Evolutionary conservation across 1,140 invertebrate species (phyloP), one percentile per base, ranked within the genome.

Genomic region (Bradynema listronoti): DNA sequence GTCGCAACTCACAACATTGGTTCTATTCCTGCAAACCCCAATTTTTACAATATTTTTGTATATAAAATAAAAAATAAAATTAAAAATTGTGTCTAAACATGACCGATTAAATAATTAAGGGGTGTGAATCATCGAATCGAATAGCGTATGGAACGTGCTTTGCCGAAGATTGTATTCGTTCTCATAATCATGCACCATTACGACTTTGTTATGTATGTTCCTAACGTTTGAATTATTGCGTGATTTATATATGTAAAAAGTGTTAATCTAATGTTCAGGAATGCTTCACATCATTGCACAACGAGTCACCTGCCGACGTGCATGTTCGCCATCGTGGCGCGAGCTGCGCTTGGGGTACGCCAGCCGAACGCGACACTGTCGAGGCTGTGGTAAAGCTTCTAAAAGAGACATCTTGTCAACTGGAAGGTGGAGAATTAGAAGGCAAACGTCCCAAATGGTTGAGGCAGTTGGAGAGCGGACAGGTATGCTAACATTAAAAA

Each of bases 101-200:
- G n/a, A n/a, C n/a, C n/a, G n/a, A n/a, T n/a, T n/a, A n/a, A 7
- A 7, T 29, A 43, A 52, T 82, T 29, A 75, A 92, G 88, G 94
- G 91, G 75, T 98, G 94, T 79, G 84, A 89, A 54, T 88, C 88
- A 0, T 84, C 84, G 7, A 89, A 94, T 61, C 94, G 94, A 79
- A 86, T 88, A n/a, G 91, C 92, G 1, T 86, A 91, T 51, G 90
- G 88, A 16, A 91, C 94, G 29, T 99, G 94, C 77, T 98, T 97
- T 80, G 90, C 90, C 9, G 87, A 87, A 39, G 92, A 96, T 80
- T 99, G 94, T 80, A 89, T 90, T 14, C 90, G 87, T 78, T 91
- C 89, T 70, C 97, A 98, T 80, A 87, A 88, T 22, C 92, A 93
- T 78, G 87, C 89, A 78, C 94, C 94, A 93, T 59, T 85, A 90